Base-by-base conservation (phyloP, 2,113 vertebrate genomes). In the Myiagra hebetior region DNA sequence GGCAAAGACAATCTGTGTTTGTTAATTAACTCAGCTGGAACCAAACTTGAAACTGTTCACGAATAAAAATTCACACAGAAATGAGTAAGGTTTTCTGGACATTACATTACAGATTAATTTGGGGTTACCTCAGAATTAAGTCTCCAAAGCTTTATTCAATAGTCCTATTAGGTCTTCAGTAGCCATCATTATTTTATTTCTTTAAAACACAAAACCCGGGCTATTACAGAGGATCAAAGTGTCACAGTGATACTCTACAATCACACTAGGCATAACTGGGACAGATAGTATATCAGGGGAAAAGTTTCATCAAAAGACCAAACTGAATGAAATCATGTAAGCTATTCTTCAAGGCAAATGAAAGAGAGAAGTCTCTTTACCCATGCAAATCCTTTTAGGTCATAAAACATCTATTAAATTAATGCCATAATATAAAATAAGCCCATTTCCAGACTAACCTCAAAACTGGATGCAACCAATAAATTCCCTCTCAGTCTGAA, bases 331-430 rank as follows among this genome's bases (percentile, higher is more conserved):
- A 91, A 90, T 70, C 35, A 83, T n/a, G 70, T 79, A 79, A 92
- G 57, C 31, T 79, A 24, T 28, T 93, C 64, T 90, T 95, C 30
- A 87, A 85, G 39, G 46, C 31, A 90, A 85, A 85, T n/a, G 56
- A 89, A 80, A 81, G 47, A 63, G 22, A 19, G 55, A 88, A 46
- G 26, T 72, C 16, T 91, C 44, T 91, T 91, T 78, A 87, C 11
- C 20, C 70, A 93, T 79, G 93, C 67, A 97, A 96, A 96, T 93
- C 59, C 59, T 92, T 96, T 83, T 53, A 86, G 47, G 52, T 70
- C 79, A 94, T 52, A 86, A 83, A 77, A 47, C 24, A 59, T 57
- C 22, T 74, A 67, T 80, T 90, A 94, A 84, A 96, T 89, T 94
- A 95, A 80, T 62, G 27, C 28, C 52, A 87, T 27, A 59, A 60